Evolutionary conservation across 2,888 invertebrate species (phyloP).

Genomic region (Linyphia triangularis): DNA sequence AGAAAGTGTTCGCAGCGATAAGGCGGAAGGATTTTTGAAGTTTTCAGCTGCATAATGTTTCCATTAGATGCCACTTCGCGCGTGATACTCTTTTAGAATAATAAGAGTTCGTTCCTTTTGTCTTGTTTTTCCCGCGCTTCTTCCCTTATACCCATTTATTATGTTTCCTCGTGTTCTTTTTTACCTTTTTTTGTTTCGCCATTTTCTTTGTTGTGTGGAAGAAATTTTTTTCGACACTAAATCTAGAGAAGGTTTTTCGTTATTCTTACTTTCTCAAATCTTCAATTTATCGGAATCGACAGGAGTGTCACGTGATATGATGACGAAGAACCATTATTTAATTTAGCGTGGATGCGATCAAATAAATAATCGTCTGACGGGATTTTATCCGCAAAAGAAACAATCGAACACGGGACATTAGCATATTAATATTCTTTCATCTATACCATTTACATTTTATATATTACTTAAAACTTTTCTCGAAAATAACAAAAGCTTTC

Average conservation of each 20-base stretch:
- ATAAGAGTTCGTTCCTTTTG: conserved; percentile 44
- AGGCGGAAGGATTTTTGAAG: conserved; percentile 67
- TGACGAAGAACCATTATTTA: conserved; percentile 29
- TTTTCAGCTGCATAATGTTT: conserved; percentile 69
- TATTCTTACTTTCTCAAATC: conserved; percentile 25
- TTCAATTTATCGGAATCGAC: not conserved
- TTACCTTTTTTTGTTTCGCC: not conserved
- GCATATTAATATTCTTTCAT: too few relatives aligned
- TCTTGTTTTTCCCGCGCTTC: conserved; percentile 11
- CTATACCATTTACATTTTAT: too few relatives aligned
- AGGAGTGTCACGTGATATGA: not conserved
- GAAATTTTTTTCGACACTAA: not conserved
- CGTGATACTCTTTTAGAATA: conserved; percentile 60
- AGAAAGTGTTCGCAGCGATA: conserved; percentile 46
- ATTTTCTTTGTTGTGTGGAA: not conserved
- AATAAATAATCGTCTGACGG: not conserved
- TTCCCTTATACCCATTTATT: conserved; percentile 37
- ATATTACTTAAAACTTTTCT: too few relatives aligned
- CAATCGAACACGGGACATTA: too few relatives aligned
- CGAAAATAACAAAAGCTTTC: too few relatives aligned
- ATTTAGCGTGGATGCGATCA: conserved; percentile 20
- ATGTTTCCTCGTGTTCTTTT: conserved; percentile 13
- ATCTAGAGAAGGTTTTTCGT: not conserved
- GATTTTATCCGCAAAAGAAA: too few relatives aligned
- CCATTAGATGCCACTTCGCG: conserved; percentile 61